A percentile compares a stretch with the other conserved stretches of the same genome.
Evolutionary conservation across 2,797 vertebrate genomes (phyloP).

Genomic region (Gadopsis marmoratus): DNA sequence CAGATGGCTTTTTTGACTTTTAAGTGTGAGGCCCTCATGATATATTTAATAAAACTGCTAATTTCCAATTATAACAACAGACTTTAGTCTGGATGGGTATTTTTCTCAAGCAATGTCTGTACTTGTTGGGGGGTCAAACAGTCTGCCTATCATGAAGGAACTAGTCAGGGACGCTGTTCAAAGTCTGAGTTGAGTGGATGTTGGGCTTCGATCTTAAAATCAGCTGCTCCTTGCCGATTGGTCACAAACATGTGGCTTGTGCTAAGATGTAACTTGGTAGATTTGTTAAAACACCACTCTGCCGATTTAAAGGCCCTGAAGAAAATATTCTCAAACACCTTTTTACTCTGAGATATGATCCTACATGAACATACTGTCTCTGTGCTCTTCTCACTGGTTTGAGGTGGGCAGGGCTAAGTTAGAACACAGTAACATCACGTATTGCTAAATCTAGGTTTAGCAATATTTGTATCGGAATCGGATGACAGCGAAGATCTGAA

Average conservation of each 20-base stretch:
- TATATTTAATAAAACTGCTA: not conserved
- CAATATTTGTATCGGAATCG: no score
- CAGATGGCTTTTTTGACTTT: no score
- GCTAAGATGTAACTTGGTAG: not conserved
- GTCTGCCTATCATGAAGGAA: not conserved
- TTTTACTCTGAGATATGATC: not conserved
- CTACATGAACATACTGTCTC: no score
- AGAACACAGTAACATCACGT: not conserved
- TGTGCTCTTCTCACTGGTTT: not conserved
- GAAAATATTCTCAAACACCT: not conserved
- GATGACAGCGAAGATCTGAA: no score
- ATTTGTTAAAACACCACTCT: not conserved
- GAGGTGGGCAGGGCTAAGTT: not conserved
- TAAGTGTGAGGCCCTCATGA: not conserved
- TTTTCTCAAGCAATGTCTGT: not conserved
- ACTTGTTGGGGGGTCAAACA: not conserved
- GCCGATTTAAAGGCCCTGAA: not conserved
- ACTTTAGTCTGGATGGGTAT: not conserved
- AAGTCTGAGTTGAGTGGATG: not conserved
- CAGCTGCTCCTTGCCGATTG: not conserved
- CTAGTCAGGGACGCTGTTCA: not conserved
- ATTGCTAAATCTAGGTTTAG: no score
- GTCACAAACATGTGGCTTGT: not conserved
- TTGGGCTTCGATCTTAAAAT: not conserved
- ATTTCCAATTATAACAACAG: not conserved